phyloP scores from a whole-genome alignment of 2,797 vertebrate species.

The Semaprochilodus insignis region DNA sequence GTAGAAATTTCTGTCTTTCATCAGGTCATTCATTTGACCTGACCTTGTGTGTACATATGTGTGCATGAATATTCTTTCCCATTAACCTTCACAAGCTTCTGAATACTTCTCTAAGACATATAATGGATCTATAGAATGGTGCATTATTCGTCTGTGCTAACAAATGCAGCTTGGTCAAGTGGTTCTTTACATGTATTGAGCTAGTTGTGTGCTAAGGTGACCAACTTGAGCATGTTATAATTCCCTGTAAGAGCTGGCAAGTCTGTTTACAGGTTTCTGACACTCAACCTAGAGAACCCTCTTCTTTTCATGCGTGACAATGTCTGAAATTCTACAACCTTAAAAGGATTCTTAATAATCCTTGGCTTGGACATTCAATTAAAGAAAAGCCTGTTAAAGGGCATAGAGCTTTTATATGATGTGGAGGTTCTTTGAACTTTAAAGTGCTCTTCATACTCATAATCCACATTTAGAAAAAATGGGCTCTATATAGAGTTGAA shows the following conservation, averaged over 20 bases:
- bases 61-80: neutral
- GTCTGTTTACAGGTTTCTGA: neutral
- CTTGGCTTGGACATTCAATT: neutral
- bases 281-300: neutral
- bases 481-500: neutral
- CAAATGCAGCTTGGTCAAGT: neutral
- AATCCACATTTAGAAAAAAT: neutral
- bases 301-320: neutral
- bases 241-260: neutral
- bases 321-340: neutral
- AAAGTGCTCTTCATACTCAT: too few relatives aligned
- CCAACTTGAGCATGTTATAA: neutral
- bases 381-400: neutral
- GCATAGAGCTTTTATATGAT: neutral
- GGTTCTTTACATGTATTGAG: neutral
- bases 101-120: neutral
- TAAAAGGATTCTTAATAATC: neutral
- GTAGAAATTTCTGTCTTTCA: neutral
- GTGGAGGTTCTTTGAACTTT: too few relatives aligned
- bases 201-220: neutral
- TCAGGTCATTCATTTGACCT: neutral
- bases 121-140: neutral
- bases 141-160: neutral
- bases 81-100: neutral
- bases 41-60: neutral